Percentiles rank a stretch among this genome's conserved stretches.
Evolutionary conservation across 2,113 vertebrate species (phyloP).

Genomic region (Propithecus coquereli): DNA sequence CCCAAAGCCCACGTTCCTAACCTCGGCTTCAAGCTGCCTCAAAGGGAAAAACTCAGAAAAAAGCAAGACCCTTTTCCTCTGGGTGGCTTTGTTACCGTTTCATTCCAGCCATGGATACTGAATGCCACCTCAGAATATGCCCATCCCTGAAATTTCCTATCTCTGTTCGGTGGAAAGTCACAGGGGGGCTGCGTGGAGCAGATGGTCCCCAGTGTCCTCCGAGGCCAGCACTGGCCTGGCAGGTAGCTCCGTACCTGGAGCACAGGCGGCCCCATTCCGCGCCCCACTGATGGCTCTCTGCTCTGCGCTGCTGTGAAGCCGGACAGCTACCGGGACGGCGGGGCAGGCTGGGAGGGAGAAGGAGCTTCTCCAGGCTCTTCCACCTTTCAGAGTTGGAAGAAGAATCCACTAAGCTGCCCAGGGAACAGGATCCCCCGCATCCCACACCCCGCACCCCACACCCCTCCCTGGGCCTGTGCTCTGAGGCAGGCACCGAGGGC

Average conservation of each 20-base stretch:
- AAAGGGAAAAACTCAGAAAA: not conserved
- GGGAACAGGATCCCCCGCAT: not conserved
- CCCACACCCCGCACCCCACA: not conserved
- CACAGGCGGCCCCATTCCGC: rapidly evolving
- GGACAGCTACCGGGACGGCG: not conserved
- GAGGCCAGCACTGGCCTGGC: not conserved
- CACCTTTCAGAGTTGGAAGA: not conserved
- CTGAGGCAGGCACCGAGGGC: not conserved
- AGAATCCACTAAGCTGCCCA: not conserved
- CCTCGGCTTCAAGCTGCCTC: not conserved
- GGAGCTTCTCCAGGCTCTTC: not conserved
- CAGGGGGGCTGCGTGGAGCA: not conserved
- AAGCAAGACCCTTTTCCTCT: not conserved
- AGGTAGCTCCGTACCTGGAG: not conserved
- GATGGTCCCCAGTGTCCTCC: not conserved
- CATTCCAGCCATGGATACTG: not conserved
- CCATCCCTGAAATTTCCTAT: not conserved
- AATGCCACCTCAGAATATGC: not conserved
- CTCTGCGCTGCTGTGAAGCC: not conserved
- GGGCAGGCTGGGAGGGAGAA: not conserved
- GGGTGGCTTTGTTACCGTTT: not conserved
- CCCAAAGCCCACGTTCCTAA: not conserved
- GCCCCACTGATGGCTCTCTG: not conserved
- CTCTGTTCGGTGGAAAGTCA: not conserved
- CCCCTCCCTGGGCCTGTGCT: not conserved